These are phyloP conservation scores for Periplaneta americana DNA, from an alignment of 1,140 invertebrate genomes.

Conservation along the genomic window DNA sequence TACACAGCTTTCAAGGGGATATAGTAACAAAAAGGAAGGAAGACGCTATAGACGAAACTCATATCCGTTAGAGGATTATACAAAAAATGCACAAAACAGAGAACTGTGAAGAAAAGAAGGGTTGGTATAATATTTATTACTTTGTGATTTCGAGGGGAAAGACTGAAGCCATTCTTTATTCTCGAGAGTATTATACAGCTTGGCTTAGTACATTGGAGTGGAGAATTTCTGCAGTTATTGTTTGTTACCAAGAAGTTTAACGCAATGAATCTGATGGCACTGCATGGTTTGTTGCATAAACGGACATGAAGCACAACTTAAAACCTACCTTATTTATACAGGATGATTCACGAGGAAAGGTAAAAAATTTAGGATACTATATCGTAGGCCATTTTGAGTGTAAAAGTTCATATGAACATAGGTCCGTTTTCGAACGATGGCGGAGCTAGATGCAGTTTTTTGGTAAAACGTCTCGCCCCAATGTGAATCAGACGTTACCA, in stretches of 20 bases:
- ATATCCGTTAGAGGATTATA: not conserved
- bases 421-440: too few relatives aligned
- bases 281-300: not conserved
- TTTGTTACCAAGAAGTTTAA: not conserved
- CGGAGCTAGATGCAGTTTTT: too few relatives aligned
- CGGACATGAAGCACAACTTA: too few relatives aligned
- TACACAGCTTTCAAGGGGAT: not conserved
- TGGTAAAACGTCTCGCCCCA: too few relatives aligned
- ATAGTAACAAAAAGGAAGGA: not conserved
- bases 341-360: too few relatives aligned
- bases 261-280: not conserved
- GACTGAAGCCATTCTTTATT: not conserved
- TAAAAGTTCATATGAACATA: too few relatives aligned
- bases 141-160: not conserved
- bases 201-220: not conserved
- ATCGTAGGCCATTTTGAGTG: too few relatives aligned
- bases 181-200: not conserved
- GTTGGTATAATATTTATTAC: not conserved
- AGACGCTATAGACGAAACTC: not conserved
- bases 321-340: too few relatives aligned
- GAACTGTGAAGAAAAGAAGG: not conserved
- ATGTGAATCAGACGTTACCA: too few relatives aligned
- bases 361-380: too few relatives aligned
- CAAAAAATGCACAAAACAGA: not conserved
- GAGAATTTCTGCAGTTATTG: not conserved